Base-by-base conservation (phyloP, 2,888 invertebrate genomes). In the Nemotelus nigrinus region DNA sequence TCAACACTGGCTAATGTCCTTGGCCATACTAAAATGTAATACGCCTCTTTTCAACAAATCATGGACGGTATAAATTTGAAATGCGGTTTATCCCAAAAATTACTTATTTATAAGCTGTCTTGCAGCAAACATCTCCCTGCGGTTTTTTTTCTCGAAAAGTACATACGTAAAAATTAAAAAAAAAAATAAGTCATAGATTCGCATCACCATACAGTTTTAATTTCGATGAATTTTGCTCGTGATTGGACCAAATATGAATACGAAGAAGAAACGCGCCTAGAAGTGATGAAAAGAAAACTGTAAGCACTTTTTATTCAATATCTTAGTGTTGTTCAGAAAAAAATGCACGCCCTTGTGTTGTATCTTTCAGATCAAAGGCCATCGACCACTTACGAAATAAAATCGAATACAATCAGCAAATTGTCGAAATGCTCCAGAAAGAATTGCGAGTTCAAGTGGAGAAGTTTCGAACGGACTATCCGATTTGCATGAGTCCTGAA, bases 161-260 rank as follows among this genome's bases (percentile, higher is more conserved):
- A 63, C 43, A 5, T 3, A 63, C 39, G 63, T 41, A 63, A 43
- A 63, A 39, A 63, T 5, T 25, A 41, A 4, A 43, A 1, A 25
- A 25, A 39, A 43, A 25, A 39, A 43, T 2, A 4, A 67, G 39
- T 50, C n/a, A 70, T 70, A 53, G n/a, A 70, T 8, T 53, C 55
- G 6, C 6, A 43, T 47, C 70, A 43, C 41, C 43, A 10, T 6
- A 55, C 55, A 4, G 2, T 53, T 39, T 55, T 70, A 43, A 70
- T 43, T 3, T 55, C 70, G 8, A 70, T 70, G 70, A 50, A 10
- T 70, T 70, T 70, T 43, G 70, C 70, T 8, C 70, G 70, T 70
- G 70, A 70, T 70, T 70, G 70, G 70, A 70, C 70, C 7, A 70
- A 70, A 70, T 70, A 70, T 53, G 70, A 70, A 55, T 70, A 70